These are phyloP conservation scores for Athene noctua DNA, from an alignment of 2,113 vertebrate genomes.

Conservation along the genomic window DNA sequence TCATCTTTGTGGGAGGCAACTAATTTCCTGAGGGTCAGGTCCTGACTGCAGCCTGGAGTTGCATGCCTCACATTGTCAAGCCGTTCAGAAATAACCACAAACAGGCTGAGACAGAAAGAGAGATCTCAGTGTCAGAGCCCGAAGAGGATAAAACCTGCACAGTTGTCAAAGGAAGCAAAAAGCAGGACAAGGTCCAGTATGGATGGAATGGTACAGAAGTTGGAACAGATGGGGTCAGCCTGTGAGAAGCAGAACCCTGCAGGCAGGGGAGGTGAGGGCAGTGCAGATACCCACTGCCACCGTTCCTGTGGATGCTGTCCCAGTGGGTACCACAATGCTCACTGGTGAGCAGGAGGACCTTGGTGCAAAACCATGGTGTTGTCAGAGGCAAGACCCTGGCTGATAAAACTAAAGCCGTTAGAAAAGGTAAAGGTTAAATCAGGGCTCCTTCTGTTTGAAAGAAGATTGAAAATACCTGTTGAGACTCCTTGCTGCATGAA, in stretches of 20 bases:
- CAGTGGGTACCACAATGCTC: not conserved
- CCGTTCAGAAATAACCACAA: not conserved
- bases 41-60: not conserved
- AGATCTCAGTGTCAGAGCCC: not conserved
- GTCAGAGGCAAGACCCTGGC: not conserved
- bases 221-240: not conserved
- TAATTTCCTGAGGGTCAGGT: not conserved
- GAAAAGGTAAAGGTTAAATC: not conserved
- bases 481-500: not conserved
- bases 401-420: not conserved
- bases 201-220: not conserved
- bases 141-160: not conserved
- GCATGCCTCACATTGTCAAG: not conserved
- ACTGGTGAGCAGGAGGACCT: not conserved
- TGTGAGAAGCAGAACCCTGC: not conserved
- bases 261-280: not conserved
- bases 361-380: not conserved
- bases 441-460: not conserved
- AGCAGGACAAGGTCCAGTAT: not conserved
- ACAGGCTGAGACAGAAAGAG: not conserved
- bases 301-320: accelerated
- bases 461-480: not conserved
- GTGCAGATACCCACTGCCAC: accelerated
- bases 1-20: not conserved
- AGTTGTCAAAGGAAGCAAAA: not conserved